A percentile compares a stretch with the other conserved stretches of the same genome.
Conservation (phyloP, 2,888 invertebrate genomes). For the Erebia palarica region DNA sequence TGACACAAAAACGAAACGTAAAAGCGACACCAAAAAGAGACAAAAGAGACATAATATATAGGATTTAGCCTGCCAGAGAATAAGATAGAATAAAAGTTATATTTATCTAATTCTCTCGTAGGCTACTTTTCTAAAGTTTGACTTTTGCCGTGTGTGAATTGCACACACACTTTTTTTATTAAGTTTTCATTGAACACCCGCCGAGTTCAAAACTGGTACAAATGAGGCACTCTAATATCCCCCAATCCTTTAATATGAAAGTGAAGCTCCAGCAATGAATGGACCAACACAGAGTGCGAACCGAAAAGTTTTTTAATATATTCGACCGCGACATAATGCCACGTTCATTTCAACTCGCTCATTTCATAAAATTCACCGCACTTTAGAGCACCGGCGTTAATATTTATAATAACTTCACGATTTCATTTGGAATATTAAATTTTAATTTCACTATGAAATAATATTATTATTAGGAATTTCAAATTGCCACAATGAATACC, state of each 20-base stretch:
- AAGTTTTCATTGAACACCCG: not conserved
- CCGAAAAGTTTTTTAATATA: conserved; percentile 38
- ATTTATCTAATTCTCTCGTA: no score
- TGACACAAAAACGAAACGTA: no score
- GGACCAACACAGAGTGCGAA: conserved; percentile 6
- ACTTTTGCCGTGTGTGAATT: no score
- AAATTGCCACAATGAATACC: no score
- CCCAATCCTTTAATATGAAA: conserved; percentile 17
- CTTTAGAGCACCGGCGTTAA: conserved; percentile 8
- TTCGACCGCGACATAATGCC: conserved; percentile 25
- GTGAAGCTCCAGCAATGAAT: conserved; percentile 22
- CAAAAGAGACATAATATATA: no score
- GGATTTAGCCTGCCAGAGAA: no score
- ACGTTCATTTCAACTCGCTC: conserved; percentile 15
- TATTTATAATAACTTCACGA: conserved; percentile 1
- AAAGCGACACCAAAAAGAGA: no score
- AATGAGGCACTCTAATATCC: conserved; percentile 17
- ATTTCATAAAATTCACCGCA: conserved; percentile 16
- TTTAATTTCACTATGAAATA: no score
- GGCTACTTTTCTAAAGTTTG: no score
- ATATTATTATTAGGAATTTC: no score
- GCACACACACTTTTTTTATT: not conserved
- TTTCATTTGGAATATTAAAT: no score
- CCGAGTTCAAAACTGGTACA: conserved; percentile 12
- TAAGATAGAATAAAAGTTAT: no score